These are phyloP conservation scores for Himantopus leucocephalus DNA, from an alignment of 2,113 vertebrate genomes.

Conservation along the genomic window DNA sequence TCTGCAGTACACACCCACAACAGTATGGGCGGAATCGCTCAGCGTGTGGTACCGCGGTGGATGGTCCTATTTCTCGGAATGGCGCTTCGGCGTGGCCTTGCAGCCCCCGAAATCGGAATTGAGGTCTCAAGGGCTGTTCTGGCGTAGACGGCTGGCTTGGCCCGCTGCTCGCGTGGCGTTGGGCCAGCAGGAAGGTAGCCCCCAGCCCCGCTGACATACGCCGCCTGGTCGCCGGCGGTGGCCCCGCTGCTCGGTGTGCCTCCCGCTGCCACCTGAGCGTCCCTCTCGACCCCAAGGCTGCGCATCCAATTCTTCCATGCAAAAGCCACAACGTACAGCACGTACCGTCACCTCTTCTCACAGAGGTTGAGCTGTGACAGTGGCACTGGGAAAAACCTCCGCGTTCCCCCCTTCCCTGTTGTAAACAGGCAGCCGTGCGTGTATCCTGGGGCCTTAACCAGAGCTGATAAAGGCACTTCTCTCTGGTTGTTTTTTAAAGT, in stretches of 20 bases:
- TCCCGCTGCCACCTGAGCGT: too few species aligned
- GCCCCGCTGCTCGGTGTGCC: too few species aligned
- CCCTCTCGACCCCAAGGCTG: too few species aligned
- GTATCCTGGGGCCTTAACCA: conserved; percentile 44
- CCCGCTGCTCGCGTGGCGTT: too few species aligned
- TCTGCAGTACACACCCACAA: neutral
- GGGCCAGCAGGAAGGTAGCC: too few species aligned
- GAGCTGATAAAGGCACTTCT: conserved; percentile 59
- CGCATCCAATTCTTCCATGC: too few species aligned
- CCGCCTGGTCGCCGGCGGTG: too few species aligned
- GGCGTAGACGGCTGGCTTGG: too few species aligned
- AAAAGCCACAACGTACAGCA: neutral
- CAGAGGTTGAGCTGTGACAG: neutral
- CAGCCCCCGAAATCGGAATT: too few species aligned
- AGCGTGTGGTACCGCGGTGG: too few species aligned
- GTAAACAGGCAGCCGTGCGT: conserved; percentile 30
- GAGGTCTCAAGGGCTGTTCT: neutral
- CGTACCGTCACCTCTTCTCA: neutral
- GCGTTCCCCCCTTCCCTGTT: neutral
- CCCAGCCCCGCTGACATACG: too few species aligned
- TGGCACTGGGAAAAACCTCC: neutral
- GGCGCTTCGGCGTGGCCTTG: neutral
- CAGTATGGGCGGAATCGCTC: neutral
- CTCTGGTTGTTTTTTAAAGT: neutral
- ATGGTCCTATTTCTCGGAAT: accelerated